These are phyloP conservation scores for Pungitius pungitius DNA, from an alignment of 2,113 vertebrate genomes.

Conservation along the genomic window DNA sequence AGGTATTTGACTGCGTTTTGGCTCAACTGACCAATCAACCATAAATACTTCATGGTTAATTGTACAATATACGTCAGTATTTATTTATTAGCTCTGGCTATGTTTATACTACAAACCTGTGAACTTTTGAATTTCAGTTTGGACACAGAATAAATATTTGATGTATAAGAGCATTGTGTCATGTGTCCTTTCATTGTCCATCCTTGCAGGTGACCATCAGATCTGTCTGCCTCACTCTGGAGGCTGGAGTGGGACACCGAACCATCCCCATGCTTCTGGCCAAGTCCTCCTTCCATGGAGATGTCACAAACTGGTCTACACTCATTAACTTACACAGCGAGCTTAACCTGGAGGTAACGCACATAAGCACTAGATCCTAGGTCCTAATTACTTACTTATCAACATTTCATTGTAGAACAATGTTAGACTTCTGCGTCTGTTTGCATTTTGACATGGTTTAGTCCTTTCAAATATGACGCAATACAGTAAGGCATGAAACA, in stretches of 20 bases:
- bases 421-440: background rate
- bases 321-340: constrained; percentile 89
- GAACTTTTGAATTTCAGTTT: background rate
- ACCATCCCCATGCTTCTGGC: constrained; percentile 97
- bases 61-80: background rate
- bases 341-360: constrained; percentile 89
- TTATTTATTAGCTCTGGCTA: background rate
- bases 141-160: background rate
- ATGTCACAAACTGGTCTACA: constrained; percentile 92
- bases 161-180: background rate
- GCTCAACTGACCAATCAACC: background rate
- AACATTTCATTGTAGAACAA: background rate
- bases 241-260: constrained; percentile 94
- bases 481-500: background rate
- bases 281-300: constrained; percentile 89
- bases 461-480: background rate
- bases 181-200: background rate
- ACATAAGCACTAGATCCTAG: background rate
- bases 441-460: constrained; percentile 5
- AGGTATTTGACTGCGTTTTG: constrained; percentile 65
- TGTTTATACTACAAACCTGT: background rate
- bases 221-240: constrained; percentile 92
- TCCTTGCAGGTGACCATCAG: constrained; percentile 80
- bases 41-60: background rate
- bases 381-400: background rate